Evolutionary conservation across 2,888 invertebrate species (phyloP), one percentile per base, ranked within the genome.

Genomic region (Ashinkailepas kermadecensis): DNA sequence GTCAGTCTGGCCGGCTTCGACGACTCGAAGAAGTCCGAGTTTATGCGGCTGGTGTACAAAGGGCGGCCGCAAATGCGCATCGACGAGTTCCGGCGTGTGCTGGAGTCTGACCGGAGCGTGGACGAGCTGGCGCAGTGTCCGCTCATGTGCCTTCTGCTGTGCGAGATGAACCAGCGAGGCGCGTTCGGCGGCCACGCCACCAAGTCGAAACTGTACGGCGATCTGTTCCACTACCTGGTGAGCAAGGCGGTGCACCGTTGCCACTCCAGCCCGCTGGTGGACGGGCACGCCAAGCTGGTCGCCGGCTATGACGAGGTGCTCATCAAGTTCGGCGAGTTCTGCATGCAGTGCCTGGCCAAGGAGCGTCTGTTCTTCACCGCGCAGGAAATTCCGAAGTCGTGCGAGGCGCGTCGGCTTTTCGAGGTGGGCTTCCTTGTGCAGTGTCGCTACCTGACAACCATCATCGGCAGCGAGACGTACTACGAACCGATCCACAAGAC

Each of bases 61-160:
- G 78, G 54, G 18, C 39, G 64, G 85, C 79, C 86, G 86, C 78
- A n/a, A 57, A 25, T 78, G 8, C 86, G 93, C 91, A 96, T 97
- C 0, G 89, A 98, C 85, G 97, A 97, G 87, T 99, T 99, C 99
- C 88, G 99, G 54, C 88, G 98, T 78, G 91, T 95, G 81, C 95
- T 94, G 81, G 94, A 96, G 0, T 96, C 96, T 0, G 96, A 96
- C 87, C 94, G 96, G 8, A 92, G 93, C 10, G 94, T 95, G 86
- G 90, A 98, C 54, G 97, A 98, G 86, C 98, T 99, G 88, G 90
- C 98, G 13, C 91, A 99, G 87, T 98, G 98, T 97, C 97, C 96
- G 94, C 96, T 97, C 87, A 95, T 96, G 54, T 92, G 93, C 21
- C 93, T 96, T 0, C 89, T 97, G 70, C 92, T 93, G 8, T 91